Evolutionary conservation across 2,797 vertebrate genomes (phyloP).

Genomic region (Strix occidentalis): DNA sequence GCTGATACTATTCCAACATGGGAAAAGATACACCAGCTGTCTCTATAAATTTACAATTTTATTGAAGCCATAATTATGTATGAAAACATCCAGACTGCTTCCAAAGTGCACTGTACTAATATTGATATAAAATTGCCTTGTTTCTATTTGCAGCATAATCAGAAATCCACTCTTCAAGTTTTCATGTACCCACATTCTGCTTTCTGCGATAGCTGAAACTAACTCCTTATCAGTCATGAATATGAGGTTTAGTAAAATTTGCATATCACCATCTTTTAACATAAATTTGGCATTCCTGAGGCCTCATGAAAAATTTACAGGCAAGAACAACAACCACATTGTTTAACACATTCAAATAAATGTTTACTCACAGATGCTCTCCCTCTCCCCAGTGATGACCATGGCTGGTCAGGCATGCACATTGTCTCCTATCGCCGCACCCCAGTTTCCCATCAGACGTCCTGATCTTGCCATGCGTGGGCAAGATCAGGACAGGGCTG

Average conservation of each 20-base stretch:
- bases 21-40: constrained; percentile 10
- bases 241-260: neutral
- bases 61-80: neutral
- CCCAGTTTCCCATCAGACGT: accelerated
- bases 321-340: neutral
- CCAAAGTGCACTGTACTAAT: constrained; percentile 18
- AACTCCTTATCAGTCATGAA: neutral
- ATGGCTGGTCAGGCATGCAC: neutral
- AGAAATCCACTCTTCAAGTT: neutral
- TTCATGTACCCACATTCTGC: neutral
- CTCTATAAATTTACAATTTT: neutral
- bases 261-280: neutral
- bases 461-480: neutral
- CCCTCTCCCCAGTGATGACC: neutral
- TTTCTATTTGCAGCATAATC: neutral
- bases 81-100: constrained; percentile 38
- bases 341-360: neutral
- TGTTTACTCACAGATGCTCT: neutral
- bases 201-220: neutral
- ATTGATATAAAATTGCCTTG: constrained; percentile 7
- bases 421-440: neutral
- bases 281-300: neutral
- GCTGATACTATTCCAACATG: neutral
- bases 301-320: neutral
- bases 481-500: neutral